Conservation (phyloP, 2,888 invertebrate genomes). For the Sphecodes monilicornis region DNA sequence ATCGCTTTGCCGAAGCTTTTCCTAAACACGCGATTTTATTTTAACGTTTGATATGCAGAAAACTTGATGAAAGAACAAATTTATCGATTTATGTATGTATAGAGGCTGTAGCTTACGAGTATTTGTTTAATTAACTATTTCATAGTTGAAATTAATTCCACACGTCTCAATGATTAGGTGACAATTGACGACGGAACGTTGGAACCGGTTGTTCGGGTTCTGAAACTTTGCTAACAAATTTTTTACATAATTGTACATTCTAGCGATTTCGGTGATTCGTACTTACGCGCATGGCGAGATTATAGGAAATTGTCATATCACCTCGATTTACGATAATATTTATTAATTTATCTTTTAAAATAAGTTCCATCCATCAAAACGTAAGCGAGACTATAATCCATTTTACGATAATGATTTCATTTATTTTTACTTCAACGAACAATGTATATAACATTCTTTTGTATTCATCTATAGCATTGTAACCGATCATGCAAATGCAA, state of each 20-base stretch:
- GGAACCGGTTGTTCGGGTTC: neutral
- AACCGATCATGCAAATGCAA: slow-evolving; percentile 17
- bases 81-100: slow-evolving; percentile 39
- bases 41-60: slow-evolving; percentile 29
- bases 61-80: slow-evolving; percentile 19
- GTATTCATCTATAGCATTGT: slow-evolving; percentile 31
- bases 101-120: slow-evolving; percentile 63
- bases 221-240: slow-evolving; percentile 5
- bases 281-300: slow-evolving; percentile 33
- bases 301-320: slow-evolving; percentile 19
- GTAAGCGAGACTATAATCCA: slow-evolving; percentile 16
- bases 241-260: slow-evolving; percentile 12
- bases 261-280: slow-evolving; percentile 18
- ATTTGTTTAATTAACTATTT: slow-evolving; percentile 34
- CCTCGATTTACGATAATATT: slow-evolving; percentile 27
- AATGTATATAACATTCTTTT: slow-evolving; percentile 32
- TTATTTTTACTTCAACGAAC: slow-evolving; percentile 27
- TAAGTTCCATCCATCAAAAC: slow-evolving; percentile 18
- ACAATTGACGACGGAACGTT: neutral
- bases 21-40: slow-evolving; percentile 45
- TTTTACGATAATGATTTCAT: slow-evolving; percentile 27
- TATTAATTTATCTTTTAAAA: slow-evolving; percentile 29
- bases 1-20: slow-evolving; percentile 47
- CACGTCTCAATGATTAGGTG: slow-evolving; percentile 5
- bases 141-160: slow-evolving; percentile 42